Percentiles rank a stretch among this genome's conserved stretches.
Evolutionary conservation across 2,797 vertebrate genomes (phyloP).

Genomic region (Chromis chromis): DNA sequence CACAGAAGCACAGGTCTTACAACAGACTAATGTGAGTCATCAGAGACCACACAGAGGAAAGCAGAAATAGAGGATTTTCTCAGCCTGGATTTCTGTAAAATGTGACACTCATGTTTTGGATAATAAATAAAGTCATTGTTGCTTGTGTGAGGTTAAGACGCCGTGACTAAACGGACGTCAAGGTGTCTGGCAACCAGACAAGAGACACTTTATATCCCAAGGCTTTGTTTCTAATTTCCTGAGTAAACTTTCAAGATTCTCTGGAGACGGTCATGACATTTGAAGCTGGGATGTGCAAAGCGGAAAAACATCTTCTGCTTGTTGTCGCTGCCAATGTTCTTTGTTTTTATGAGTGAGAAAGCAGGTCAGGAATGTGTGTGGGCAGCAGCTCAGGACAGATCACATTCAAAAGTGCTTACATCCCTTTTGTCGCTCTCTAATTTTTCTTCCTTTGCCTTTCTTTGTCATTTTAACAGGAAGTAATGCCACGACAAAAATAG

Average conservation of each 20-base stretch:
- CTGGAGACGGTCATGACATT: slow-evolving; percentile 12
- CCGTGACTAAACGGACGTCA: neutral
- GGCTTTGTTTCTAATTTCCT: neutral
- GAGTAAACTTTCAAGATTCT: slow-evolving; percentile 2
- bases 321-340: slow-evolving; percentile 12
- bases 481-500: slow-evolving; percentile 27
- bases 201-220: neutral
- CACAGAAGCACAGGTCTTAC: neutral
- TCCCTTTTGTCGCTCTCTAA: neutral
- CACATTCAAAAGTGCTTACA: neutral
- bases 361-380: slow-evolving; percentile 60
- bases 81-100: neutral
- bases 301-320: slow-evolving; percentile 2
- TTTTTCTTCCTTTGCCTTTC: neutral
- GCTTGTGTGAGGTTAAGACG: neutral
- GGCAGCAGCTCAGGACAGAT: slow-evolving; percentile 35
- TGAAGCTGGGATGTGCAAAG: neutral
- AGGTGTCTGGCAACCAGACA: slow-evolving; percentile 9
- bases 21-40: slow-evolving; percentile 24
- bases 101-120: neutral
- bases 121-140: slow-evolving; percentile 2
- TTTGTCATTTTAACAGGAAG: slow-evolving; percentile 15
- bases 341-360: slow-evolving; percentile 35
- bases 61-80: slow-evolving; percentile 18
- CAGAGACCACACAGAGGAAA: slow-evolving; percentile 15